phyloP scores from a whole-genome alignment of 1,140 invertebrate genomes.

The Whitmania pigra region DNA sequence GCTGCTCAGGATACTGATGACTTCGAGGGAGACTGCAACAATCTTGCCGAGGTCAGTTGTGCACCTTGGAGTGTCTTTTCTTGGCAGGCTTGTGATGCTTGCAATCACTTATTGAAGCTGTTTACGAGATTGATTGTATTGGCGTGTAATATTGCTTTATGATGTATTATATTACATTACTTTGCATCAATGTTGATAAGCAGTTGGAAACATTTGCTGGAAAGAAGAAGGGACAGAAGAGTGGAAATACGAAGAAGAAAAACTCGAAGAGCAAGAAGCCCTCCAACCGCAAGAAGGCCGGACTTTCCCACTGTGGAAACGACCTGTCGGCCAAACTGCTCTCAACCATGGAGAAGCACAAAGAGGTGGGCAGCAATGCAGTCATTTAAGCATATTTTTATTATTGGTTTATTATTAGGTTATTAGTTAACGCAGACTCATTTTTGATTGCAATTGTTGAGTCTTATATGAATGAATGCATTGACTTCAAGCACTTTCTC shows the following conservation, averaged over 20 bases:
- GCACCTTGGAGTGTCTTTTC: not conserved
- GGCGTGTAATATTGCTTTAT: too few species aligned
- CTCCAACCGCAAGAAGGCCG: constrained; percentile 91
- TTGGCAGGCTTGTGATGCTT: too few species aligned
- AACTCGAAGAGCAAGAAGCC: constrained; percentile 76
- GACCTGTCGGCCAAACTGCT: constrained; percentile 12
- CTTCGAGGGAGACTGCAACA: not conserved
- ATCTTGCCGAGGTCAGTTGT: constrained; percentile 7
- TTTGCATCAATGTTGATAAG: not conserved
- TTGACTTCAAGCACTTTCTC: too few species aligned
- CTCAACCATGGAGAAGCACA: constrained; percentile 19
- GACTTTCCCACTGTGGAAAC: constrained; percentile 72
- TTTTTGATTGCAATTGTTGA: too few species aligned
- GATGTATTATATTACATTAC: too few species aligned
- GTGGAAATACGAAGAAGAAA: constrained; percentile 46
- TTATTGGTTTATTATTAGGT: too few species aligned
- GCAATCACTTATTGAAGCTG: not conserved
- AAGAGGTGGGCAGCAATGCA: constrained; percentile 1
- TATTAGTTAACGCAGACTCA: too few species aligned
- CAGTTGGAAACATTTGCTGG: constrained; percentile 28
- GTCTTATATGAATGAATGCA: too few species aligned
- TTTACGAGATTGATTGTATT: too few species aligned
- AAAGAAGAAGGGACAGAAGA: constrained; percentile 79
- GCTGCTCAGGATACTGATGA: constrained; percentile 8
- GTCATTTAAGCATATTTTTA: too few species aligned